phyloP scores from a whole-genome alignment of 2,797 vertebrate genomes.

The Eulemur coronatus region DNA sequence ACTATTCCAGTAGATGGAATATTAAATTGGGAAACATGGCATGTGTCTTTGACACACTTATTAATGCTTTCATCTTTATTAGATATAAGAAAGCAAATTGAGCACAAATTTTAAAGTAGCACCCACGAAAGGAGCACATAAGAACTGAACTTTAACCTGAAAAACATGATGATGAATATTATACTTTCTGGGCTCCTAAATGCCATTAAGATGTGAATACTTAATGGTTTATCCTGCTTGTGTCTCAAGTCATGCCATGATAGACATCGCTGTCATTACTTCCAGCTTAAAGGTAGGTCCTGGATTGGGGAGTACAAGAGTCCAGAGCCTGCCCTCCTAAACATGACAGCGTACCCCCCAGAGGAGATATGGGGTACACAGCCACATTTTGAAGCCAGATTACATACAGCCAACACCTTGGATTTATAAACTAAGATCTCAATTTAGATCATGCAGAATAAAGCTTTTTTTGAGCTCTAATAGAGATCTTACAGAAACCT shows the following conservation, averaged over 20 bases:
- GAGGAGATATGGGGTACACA: rapidly evolving
- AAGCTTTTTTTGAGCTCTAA: neutral
- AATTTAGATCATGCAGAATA: neutral
- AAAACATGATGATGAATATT: rapidly evolving
- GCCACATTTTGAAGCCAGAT: rapidly evolving
- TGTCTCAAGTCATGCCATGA: rapidly evolving
- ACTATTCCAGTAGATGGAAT: neutral
- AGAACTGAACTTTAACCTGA: neutral
- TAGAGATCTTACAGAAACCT: neutral
- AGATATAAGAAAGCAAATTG: neutral
- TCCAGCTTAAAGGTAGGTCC: neutral
- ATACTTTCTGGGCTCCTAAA: neutral
- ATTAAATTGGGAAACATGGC: neutral
- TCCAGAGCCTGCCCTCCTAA: rapidly evolving
- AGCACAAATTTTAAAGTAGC: neutral
- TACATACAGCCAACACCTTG: rapidly evolving
- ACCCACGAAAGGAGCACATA: neutral
- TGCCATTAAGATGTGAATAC: neutral
- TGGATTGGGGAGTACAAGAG: neutral
- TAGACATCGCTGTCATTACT: rapidly evolving
- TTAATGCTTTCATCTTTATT: neutral
- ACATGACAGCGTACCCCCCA: rapidly evolving
- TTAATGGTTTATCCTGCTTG: no score
- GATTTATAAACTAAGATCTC: neutral
- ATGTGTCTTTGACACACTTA: no score